phyloP scores from a whole-genome alignment of 2,888 invertebrate genomes.

The Drosophila nr. medialis region DNA sequence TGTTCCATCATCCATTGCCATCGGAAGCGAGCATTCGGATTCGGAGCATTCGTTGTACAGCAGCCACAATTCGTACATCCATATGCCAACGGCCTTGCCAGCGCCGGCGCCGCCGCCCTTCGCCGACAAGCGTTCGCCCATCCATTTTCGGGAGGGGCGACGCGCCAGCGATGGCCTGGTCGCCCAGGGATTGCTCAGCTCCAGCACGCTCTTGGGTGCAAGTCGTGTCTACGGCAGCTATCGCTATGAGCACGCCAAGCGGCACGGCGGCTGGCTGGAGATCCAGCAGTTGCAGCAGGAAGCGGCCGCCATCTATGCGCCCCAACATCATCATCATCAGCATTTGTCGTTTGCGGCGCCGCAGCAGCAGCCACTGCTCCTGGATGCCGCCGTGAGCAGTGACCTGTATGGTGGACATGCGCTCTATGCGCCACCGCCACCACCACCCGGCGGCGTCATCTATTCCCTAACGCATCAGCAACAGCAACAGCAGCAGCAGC shows the following conservation, averaged over 20 bases:
- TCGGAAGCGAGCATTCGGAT: conserved; percentile 65
- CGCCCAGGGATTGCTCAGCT: conserved; percentile 89
- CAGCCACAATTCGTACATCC: conserved; percentile 79
- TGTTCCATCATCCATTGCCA: conserved; percentile 4
- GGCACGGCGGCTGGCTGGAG: conserved; percentile 93
- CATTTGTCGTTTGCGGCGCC: conserved; percentile 21
- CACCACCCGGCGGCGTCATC: conserved; percentile 19
- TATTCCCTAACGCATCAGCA: conserved; percentile 14
- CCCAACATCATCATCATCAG: conserved; percentile 70
- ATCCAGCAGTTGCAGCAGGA: conserved; percentile 91
- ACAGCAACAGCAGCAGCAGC: neutral
- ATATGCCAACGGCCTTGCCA: conserved; percentile 84
- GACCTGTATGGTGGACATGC: conserved; percentile 56
- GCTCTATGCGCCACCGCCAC: conserved; percentile 62
- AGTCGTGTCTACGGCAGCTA: conserved; percentile 79
- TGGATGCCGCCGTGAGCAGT: conserved; percentile 37
- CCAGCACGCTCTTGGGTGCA: conserved; percentile 77
- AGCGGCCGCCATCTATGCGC: conserved; percentile 87
- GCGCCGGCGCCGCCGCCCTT: conserved; percentile 83
- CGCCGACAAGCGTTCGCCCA: conserved; percentile 88
- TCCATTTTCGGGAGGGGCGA: conserved; percentile 92
- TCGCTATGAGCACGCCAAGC: conserved; percentile 89
- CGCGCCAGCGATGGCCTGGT: conserved; percentile 96
- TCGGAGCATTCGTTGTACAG: conserved; percentile 76
- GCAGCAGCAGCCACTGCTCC: conserved; percentile 47